These are phyloP conservation scores for Chironex yamaguchii DNA, from an alignment of 30 jellyfish, hydroid and myxozoan genomes.

Conservation along the genomic window DNA sequence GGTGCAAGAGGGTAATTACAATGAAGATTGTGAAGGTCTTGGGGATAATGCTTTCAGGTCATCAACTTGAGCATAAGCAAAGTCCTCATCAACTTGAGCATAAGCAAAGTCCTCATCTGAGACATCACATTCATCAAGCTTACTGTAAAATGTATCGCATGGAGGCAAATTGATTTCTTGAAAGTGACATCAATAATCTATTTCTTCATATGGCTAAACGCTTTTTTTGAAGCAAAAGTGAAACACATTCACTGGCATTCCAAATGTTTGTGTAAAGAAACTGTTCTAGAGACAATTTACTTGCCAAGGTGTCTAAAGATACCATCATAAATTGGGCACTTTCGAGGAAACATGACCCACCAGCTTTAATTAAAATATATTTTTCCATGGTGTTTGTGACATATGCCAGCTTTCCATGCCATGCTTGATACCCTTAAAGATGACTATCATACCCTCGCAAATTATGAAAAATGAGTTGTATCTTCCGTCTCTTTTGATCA, in stretches of 20 bases:
- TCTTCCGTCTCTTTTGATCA: conserved; percentile 30
- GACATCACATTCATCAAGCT: not conserved
- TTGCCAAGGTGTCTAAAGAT: conserved; percentile 29
- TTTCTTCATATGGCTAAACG: conserved; percentile 71
- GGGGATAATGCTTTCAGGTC: too few relatives aligned
- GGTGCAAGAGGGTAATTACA: too few relatives aligned
- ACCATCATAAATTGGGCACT: conserved; percentile 40
- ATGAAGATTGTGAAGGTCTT: too few relatives aligned
- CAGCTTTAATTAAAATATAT: conserved; percentile 33
- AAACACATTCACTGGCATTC: not conserved
- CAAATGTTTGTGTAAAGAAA: not conserved
- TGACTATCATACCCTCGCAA: conserved; percentile 65
- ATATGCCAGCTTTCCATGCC: conserved; percentile 24
- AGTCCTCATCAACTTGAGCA: too few relatives aligned
- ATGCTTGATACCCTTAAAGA: conserved; percentile 49
- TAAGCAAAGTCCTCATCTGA: conserved; percentile 45
- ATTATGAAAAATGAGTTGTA: conserved; percentile 65
- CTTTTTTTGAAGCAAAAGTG: conserved; percentile 63
- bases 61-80: too few relatives aligned
- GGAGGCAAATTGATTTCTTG: conserved; percentile 44
- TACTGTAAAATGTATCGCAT: conserved; percentile 17
- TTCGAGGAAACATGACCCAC: conserved; percentile 33
- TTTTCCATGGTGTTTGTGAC: conserved; percentile 32
- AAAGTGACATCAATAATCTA: conserved; percentile 30
- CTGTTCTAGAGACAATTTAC: conserved; percentile 20